Percentiles rank a stretch among this genome's conserved stretches.
Conservation (phyloP, 1,140 invertebrate species). For the Andricus grossulariae region DNA sequence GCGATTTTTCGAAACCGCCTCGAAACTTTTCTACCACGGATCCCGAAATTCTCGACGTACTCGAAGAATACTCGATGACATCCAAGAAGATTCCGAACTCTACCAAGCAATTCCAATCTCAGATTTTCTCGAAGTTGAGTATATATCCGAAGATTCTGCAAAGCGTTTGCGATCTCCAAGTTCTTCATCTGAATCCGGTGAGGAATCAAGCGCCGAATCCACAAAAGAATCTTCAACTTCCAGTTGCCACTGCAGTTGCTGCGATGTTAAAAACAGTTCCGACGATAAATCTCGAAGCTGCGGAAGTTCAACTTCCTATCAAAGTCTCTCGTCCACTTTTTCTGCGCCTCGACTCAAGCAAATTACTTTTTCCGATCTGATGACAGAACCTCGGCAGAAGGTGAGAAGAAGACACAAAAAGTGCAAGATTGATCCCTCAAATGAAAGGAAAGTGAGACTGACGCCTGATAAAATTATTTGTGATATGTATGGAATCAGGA, state of each 20-base stretch:
- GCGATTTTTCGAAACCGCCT: neutral
- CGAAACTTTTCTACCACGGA: neutral
- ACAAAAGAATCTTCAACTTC: neutral
- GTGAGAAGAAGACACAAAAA: neutral
- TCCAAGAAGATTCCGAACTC: neutral
- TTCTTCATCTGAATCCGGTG: too few species aligned
- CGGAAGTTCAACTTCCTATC: conserved; percentile 3
- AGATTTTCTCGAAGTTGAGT: neutral
- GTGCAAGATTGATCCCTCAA: neutral
- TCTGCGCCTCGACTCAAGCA: conserved; percentile 25
- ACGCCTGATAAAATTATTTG: conserved; percentile 40
- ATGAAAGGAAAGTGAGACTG: neutral
- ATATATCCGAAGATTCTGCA: too few species aligned
- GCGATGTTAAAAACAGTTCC: conserved; percentile 32
- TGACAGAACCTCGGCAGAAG: conserved; percentile 18
- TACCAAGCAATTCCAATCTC: neutral
- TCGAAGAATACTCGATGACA: neutral
- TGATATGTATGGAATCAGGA: conserved; percentile 54
- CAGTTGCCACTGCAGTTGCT: neutral
- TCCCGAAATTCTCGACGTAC: neutral
- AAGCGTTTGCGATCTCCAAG: too few species aligned
- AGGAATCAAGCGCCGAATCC: neutral
- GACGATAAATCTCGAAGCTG: neutral
- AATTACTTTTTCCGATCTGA: neutral
- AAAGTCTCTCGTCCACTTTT: conserved; percentile 10